Base-by-base conservation (phyloP, 53 echinoderm and acorn worm genomes). In the Holothuria scabra region DNA sequence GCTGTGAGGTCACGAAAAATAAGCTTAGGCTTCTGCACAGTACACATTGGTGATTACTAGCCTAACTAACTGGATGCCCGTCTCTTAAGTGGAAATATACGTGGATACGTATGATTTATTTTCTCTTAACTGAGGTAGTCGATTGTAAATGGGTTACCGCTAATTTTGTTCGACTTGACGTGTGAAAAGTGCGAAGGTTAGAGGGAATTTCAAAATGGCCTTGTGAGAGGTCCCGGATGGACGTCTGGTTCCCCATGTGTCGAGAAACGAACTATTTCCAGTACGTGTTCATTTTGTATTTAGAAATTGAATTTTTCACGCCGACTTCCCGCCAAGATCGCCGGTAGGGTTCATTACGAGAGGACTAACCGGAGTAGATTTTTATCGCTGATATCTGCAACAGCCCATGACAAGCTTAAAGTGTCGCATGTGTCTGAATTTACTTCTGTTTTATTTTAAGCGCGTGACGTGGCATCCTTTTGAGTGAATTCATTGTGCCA, bases 181-280 rank as follows among this genome's bases (percentile, higher is more conserved):
- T 78, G 56, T 32, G 28, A 78, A 78, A 58, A 58, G 19, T 30
- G 48, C 32, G 78, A 59, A 78, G 78, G 78, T 78, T 72, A 56
- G 57, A 28, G 78, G 32, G 78, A 28, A 59, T 28, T 52, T 30
- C 78, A 18, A 78, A 57, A 78, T 78, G 78, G 58, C 31, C 30
- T 12, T 25, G 30, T 28, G 64, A 30, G 30, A 78, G 78, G 31
- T 56, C 31, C 30, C 24, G 26, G 48, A 56, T 78, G 78, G 78
- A 78, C 56, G 78, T 46, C 58, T 78, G 28, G 30, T 18, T 30
- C 64, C 78, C 28, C 28, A 46, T 72, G 72, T 46, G 26, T 72
- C 44, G 48, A 46, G 46, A 26, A n/a, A 44, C 48, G 72, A 21
- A 44, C 72, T 44, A 13, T 23, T 41, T 20, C 4, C 48, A 44